A percentile compares a stretch with the other conserved stretches of the same genome.
These are phyloP conservation scores for Halcyon malimbica DNA, from an alignment of 2,113 vertebrate species.

Conservation along the genomic window DNA sequence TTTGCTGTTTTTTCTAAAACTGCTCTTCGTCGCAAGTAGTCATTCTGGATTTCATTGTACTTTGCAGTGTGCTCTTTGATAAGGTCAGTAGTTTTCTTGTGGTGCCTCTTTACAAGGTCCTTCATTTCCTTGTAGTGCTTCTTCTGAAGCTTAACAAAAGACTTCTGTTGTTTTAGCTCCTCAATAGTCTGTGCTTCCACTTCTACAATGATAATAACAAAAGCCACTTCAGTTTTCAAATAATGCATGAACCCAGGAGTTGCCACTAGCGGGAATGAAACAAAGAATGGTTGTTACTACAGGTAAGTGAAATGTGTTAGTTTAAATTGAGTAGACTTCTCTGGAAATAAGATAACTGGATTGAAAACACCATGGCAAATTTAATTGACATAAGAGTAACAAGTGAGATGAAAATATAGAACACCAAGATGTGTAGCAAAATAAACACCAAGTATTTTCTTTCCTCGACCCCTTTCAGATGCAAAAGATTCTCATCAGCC, in stretches of 20 bases:
- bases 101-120: conserved; percentile 93
- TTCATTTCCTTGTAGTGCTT: conserved; percentile 99
- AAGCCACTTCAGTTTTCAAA: background rate
- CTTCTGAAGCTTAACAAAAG: conserved; percentile 92
- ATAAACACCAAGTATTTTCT: background rate
- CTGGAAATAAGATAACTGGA: background rate
- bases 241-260: background rate
- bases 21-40: conserved; percentile 85
- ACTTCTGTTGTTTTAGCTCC: conserved; percentile 94
- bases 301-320: background rate
- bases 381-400: background rate
- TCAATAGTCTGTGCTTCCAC: conserved; percentile 92
- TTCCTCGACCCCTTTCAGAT: background rate
- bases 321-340: background rate
- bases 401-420: background rate
- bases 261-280: background rate
- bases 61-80: conserved; percentile 94
- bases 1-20: conserved; percentile 89
- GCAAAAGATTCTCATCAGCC: background rate
- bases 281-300: background rate
- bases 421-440: background rate
- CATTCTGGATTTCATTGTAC: conserved; percentile 88
- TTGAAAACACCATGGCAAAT: background rate
- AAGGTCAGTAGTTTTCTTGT: conserved; percentile 93
- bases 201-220: conserved; percentile 75